These are phyloP conservation scores for Rhagoletis zephyria DNA, from an alignment of 1,140 invertebrate species.

Conservation along the genomic window DNA sequence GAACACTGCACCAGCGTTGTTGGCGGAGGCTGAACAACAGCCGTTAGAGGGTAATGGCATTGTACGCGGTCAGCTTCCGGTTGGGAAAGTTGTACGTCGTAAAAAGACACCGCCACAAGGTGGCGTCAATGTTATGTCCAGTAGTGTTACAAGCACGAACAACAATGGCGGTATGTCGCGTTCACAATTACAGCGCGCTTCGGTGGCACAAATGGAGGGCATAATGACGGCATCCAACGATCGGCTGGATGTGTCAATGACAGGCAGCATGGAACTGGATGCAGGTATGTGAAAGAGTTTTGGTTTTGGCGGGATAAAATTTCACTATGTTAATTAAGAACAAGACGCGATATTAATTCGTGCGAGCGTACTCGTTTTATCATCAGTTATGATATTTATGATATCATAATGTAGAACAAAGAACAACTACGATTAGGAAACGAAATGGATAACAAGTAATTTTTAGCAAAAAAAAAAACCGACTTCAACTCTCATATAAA, in stretches of 20 bases:
- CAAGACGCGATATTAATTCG: no score
- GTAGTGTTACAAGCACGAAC: conserved; percentile 56
- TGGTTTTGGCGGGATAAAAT: no score
- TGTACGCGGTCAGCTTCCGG: conserved; percentile 79
- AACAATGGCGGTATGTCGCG: conserved; percentile 65
- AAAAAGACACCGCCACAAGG: conserved; percentile 68
- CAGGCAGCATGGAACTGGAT: conserved; percentile 68
- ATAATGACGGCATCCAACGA: conserved; percentile 64
- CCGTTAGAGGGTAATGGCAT: conserved; percentile 74
- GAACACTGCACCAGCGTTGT: conserved; percentile 4
- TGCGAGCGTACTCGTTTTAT: no score
- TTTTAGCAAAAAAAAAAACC: no score
- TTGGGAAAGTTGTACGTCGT: conserved; percentile 78
- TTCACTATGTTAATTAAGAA: no score
- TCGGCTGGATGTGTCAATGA: conserved; percentile 64
- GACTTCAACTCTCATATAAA: no score
- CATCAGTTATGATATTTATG: no score
- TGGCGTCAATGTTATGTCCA: conserved; percentile 49
- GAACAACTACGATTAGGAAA: no score
- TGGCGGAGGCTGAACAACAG: background rate
- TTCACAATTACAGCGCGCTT: conserved; percentile 75
- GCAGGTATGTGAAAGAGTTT: conserved; percentile 58
- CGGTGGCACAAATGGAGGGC: conserved; percentile 76
- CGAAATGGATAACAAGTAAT: no score
- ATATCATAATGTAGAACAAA: no score